Evolutionary conservation across 2,888 invertebrate species (phyloP).

Genomic region (Imbricaverruca yamaguchii): DNA sequence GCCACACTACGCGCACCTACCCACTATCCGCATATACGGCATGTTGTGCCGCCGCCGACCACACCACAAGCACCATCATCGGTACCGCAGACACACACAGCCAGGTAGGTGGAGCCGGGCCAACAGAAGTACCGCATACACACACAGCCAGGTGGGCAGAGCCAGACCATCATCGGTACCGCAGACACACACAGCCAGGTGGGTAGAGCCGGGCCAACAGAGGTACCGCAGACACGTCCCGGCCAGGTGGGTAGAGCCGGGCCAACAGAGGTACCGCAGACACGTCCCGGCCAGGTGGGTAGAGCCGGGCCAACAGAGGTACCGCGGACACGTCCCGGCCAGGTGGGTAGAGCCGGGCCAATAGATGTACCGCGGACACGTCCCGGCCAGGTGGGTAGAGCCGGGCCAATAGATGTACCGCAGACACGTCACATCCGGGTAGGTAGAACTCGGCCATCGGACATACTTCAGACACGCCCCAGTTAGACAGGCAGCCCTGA

Average conservation of each 20-base stretch:
- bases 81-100: not conserved
- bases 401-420: not conserved
- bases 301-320: too few species aligned
- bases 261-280: not conserved
- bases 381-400: not conserved
- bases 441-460: too few species aligned
- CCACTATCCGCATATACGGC: slow-evolving; percentile 84
- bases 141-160: too few species aligned
- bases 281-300: not conserved
- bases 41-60: slow-evolving; percentile 70
- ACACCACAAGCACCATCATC: not conserved
- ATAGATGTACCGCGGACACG: not conserved
- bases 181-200: not conserved
- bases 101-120: not conserved
- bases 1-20: slow-evolving; percentile 86
- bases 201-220: too few species aligned
- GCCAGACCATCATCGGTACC: not conserved
- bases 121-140: too few species aligned
- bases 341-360: too few species aligned
- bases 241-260: too few species aligned
- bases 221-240: too few species aligned
- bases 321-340: not conserved
- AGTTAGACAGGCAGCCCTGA: too few species aligned
- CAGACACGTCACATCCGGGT: not conserved
- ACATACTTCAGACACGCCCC: too few species aligned